phyloP scores from a whole-genome alignment of 2,113 vertebrate genomes.

The Periophthalmus modestus region DNA sequence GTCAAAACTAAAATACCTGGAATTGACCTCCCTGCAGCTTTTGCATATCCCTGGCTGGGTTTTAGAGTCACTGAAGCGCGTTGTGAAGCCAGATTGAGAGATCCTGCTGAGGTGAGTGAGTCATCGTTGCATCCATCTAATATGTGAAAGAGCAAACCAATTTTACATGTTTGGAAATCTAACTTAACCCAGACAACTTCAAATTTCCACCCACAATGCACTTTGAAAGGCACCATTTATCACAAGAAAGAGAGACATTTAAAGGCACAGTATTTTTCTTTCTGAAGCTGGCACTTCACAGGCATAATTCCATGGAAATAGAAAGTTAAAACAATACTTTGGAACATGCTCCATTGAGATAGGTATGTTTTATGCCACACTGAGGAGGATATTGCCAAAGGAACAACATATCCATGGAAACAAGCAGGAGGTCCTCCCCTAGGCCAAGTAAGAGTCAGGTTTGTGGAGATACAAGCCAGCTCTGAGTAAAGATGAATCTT shows the following conservation, averaged over 20 bases:
- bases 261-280: neutral
- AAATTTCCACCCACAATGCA: neutral
- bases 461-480: no score
- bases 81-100: slow-evolving; percentile 5
- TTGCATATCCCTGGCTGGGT: neutral
- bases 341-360: no score
- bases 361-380: no score
- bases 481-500: no score
- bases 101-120: slow-evolving; percentile 1
- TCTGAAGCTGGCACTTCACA: no score
- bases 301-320: no score
- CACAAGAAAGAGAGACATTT: neutral
- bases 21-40: neutral
- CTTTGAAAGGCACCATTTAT: neutral
- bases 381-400: no score
- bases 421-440: no score
- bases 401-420: no score
- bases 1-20: slow-evolving; percentile 12
- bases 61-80: neutral
- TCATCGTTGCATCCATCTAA: neutral
- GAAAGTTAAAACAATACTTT: no score
- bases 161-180: neutral
- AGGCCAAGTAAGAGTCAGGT: no score
- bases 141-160: slow-evolving; percentile 3
- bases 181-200: neutral